Conservation (phyloP, 2,888 invertebrate species). For the Harpalus rufipes region DNA sequence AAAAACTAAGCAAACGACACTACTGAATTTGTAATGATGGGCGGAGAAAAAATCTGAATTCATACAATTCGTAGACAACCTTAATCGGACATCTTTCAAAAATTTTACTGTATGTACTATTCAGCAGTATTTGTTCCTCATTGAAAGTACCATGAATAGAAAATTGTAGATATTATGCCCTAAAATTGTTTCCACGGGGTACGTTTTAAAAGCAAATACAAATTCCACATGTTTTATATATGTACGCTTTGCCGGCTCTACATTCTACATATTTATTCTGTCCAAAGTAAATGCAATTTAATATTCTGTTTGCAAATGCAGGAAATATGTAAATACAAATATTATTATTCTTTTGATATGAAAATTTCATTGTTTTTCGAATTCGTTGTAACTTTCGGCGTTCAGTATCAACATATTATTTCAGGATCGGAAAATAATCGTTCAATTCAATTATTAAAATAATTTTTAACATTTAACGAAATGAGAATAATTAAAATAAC, state of each 20-base stretch:
- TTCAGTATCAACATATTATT: slow-evolving; percentile 16
- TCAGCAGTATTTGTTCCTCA: too few species aligned
- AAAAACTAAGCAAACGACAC: too few species aligned
- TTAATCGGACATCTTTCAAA: too few species aligned
- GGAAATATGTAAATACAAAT: slow-evolving; percentile 53
- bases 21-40: too few species aligned
- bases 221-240: slow-evolving; percentile 19
- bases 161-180: slow-evolving; percentile 27
- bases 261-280: slow-evolving; percentile 39
- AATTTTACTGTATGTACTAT: too few species aligned
- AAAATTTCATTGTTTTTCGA: slow-evolving; percentile 57
- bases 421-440: background rate
- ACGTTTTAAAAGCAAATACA: slow-evolving; percentile 39
- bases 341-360: slow-evolving; percentile 58
- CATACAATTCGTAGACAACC: too few species aligned
- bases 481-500: background rate
- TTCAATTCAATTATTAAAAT: background rate
- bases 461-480: background rate
- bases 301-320: slow-evolving; percentile 62
- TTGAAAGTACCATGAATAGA: too few species aligned
- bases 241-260: background rate
- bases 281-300: slow-evolving; percentile 53
- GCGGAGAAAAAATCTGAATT: too few species aligned
- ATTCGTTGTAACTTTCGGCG: slow-evolving; percentile 24
- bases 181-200: background rate